phyloP scores from a whole-genome alignment of 2,888 invertebrate species.

The Hydrotaea diabolus region DNA sequence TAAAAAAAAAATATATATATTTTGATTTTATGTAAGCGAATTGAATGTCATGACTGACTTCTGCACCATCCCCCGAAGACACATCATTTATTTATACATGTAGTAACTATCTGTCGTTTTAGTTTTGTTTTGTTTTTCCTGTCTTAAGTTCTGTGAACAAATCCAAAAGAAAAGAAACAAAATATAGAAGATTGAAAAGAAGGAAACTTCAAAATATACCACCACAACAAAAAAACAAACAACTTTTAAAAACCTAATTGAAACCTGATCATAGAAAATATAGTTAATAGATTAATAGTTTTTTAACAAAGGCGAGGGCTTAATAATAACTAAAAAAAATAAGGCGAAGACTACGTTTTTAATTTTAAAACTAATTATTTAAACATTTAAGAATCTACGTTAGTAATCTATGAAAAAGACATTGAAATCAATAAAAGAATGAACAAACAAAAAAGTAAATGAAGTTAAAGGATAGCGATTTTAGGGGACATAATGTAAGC shows the following conservation, averaged over 20 bases:
- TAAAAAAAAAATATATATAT: conserved; percentile 33
- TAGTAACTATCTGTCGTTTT: conserved; percentile 3
- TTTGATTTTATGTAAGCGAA: conserved; percentile 38
- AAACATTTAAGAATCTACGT: neutral
- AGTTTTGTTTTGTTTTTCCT: conserved; percentile 32
- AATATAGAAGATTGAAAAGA: conserved; percentile 4
- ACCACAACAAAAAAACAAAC: neutral
- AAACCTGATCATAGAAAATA: neutral
- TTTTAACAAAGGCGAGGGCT: neutral
- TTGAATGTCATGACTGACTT: conserved; percentile 18
- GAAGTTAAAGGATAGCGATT: neutral
- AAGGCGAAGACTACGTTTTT: neutral
- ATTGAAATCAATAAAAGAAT: neutral
- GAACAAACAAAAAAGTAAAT: too few species aligned
- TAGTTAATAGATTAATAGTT: neutral
- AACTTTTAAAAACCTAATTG: neutral
- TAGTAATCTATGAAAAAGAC: neutral
- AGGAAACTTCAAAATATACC: neutral
- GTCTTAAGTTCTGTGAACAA: conserved; percentile 35
- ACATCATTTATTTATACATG: conserved; percentile 14
- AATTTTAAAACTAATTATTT: neutral
- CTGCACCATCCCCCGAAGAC: neutral
- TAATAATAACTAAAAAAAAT: neutral
- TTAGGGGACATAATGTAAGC: neutral
- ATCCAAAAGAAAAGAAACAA: neutral